Conservation (phyloP, 2,113 vertebrate species). For the Mustela nigripes region DNA sequence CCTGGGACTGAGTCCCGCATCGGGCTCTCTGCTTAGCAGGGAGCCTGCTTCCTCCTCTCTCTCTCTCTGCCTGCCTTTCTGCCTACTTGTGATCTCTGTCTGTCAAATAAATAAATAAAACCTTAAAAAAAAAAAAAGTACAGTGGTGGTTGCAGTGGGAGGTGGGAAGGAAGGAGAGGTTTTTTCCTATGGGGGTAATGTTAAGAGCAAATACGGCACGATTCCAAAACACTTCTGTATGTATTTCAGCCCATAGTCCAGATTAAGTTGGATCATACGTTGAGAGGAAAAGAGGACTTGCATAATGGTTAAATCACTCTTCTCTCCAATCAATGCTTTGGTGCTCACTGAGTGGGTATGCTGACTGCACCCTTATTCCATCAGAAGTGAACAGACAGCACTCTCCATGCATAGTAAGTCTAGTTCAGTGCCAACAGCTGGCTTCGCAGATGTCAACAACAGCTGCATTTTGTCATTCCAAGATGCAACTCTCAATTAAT, state of each 20-base stretch:
- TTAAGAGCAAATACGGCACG: neutral
- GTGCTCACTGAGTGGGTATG: slow-evolving; percentile 1
- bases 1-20: no score
- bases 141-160: neutral
- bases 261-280: neutral
- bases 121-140: neutral
- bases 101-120: no score
- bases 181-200: neutral
- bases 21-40: no score
- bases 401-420: slow-evolving; percentile 40
- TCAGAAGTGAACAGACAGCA: neutral
- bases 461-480: slow-evolving; percentile 62
- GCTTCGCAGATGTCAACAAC: slow-evolving; percentile 74
- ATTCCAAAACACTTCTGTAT: neutral
- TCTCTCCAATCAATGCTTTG: slow-evolving; percentile 34
- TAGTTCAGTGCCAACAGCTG: slow-evolving; percentile 60
- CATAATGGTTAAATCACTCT: slow-evolving; percentile 24
- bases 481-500: slow-evolving; percentile 47
- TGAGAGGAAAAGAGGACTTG: neutral
- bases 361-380: slow-evolving; percentile 42
- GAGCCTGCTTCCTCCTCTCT: no score
- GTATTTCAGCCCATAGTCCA: neutral
- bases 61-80: no score
- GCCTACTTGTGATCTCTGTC: no score
- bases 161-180: neutral